Evolutionary conservation across 2,888 invertebrate species (phyloP).

Genomic region (Eucera pruinosa): DNA sequence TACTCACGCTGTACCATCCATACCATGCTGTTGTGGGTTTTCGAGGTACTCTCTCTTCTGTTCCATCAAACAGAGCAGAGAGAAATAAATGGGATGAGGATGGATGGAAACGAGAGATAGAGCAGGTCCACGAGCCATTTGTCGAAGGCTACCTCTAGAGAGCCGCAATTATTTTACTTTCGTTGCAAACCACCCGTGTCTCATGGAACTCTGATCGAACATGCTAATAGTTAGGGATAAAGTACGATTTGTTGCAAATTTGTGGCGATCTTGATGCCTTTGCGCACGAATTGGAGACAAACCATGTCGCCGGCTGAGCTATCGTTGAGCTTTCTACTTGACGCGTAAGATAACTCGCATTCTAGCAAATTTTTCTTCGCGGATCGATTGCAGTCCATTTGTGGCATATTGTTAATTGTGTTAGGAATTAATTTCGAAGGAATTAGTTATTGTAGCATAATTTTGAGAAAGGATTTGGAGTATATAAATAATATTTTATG

Average conservation of each 20-base stretch:
- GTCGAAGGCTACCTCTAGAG: constrained; percentile 40
- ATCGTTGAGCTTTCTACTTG: constrained; percentile 67
- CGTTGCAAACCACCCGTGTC: constrained; percentile 7
- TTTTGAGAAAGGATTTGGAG: background rate
- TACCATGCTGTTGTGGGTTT: constrained; percentile 38
- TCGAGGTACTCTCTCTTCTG: constrained; percentile 23
- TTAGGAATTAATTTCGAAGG: too few species aligned
- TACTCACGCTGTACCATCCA: constrained; percentile 21
- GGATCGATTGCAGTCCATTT: background rate
- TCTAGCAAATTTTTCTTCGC: background rate
- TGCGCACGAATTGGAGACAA: background rate
- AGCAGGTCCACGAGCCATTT: constrained; percentile 29
- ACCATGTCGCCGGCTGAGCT: constrained; percentile 52
- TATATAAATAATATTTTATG: too few species aligned
- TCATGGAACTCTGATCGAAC: constrained; percentile 42
- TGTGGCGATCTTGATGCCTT: constrained; percentile 18
- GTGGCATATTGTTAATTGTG: too few species aligned
- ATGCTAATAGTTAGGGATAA: constrained; percentile 11
- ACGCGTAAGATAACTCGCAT: constrained; percentile 36
- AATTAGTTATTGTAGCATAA: background rate
- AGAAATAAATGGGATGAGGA: background rate
- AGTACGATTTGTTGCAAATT: constrained; percentile 25
- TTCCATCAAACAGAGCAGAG: constrained; percentile 3
- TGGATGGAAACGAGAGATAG: constrained; percentile 12
- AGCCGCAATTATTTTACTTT: constrained; percentile 49